Conservation (phyloP, 2,113 vertebrate genomes). For the Semnopithecus entellus region DNA sequence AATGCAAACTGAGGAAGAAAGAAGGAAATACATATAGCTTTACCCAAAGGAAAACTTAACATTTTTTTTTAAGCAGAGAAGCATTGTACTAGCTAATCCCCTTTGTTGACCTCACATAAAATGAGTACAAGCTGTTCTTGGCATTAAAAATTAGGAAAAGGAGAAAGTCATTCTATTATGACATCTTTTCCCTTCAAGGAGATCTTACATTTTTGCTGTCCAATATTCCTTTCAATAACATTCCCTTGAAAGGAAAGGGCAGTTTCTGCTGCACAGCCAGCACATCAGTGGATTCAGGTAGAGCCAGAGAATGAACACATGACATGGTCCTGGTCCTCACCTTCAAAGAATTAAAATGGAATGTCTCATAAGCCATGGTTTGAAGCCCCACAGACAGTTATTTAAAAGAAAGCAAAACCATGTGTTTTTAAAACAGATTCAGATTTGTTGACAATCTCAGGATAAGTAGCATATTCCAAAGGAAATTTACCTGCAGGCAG, state of each 20-base stretch:
- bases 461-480: neutral
- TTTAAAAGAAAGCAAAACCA: conserved; percentile 27
- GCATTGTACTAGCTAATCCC: neutral
- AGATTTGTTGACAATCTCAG: neutral
- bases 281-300: neutral
- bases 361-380: neutral
- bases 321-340: accelerated
- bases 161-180: neutral
- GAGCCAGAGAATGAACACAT: neutral
- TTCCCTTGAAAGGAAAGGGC: neutral
- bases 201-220: neutral
- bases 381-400: neutral
- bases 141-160: neutral
- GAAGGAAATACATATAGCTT: neutral
- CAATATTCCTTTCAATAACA: neutral
- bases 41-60: neutral
- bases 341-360: neutral
- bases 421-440: neutral
- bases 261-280: neutral
- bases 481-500: neutral
- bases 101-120: conserved; percentile 37
- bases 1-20: neutral
- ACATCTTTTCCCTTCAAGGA: neutral
- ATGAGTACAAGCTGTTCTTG: conserved; percentile 4
- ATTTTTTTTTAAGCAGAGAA: neutral